These are phyloP conservation scores for Drosophila sucinea DNA, from an alignment of 1,140 invertebrate species.

Conservation along the genomic window DNA sequence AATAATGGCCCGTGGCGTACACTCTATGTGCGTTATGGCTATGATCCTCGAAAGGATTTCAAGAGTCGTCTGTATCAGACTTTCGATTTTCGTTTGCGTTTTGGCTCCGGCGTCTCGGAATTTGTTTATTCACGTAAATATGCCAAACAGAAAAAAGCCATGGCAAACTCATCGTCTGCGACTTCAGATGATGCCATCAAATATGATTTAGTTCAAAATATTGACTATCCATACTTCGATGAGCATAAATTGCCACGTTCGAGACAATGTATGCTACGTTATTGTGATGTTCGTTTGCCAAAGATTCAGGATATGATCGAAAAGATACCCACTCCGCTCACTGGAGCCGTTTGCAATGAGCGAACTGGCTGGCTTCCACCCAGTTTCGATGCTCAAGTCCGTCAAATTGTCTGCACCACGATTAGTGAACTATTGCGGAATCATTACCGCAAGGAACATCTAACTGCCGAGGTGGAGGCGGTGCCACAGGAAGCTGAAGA, in stretches of 20 bases:
- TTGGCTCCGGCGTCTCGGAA: constrained; percentile 72
- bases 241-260: constrained; percentile 72
- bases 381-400: constrained; percentile 87
- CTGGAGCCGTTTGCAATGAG: constrained; percentile 87
- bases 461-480: constrained; percentile 67
- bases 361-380: constrained; percentile 90
- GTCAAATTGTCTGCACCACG: constrained; percentile 87
- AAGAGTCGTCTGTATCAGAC: constrained; percentile 91
- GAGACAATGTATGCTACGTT: constrained; percentile 83
- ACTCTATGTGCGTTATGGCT: constrained; percentile 93
- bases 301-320: constrained; percentile 92
- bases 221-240: constrained; percentile 79
- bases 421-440: constrained; percentile 85
- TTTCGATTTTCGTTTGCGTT: constrained; percentile 92
- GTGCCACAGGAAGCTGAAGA: constrained; percentile 48
- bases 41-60: constrained; percentile 93
- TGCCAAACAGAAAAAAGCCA: constrained; percentile 44
- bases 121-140: constrained; percentile 72
- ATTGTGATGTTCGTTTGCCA: constrained; percentile 92
- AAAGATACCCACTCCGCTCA: constrained; percentile 86
- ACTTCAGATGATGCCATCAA: constrained; percentile 36
- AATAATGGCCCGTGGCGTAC: constrained; percentile 94
- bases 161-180: constrained; percentile 20
- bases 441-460: constrained; percentile 78
- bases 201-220: constrained; percentile 64